phyloP scores from a whole-genome alignment of 35 echinoderm and acorn worm species.

The Patiria miniata region DNA sequence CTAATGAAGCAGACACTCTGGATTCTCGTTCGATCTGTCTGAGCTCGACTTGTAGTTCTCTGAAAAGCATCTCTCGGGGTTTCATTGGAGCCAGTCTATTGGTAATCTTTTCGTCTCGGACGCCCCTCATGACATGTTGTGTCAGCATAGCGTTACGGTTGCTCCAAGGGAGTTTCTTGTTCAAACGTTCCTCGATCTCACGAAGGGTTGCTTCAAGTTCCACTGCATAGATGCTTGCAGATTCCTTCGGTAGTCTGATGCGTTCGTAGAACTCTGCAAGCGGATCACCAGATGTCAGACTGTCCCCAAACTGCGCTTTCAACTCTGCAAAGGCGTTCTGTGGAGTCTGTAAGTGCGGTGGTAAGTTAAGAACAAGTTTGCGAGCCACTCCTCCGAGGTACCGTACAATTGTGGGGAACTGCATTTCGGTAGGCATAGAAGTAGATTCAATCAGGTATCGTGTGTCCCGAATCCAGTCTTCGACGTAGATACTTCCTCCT shows the following conservation, averaged over 20 bases:
- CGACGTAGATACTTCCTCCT: background rate
- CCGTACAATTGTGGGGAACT: background rate
- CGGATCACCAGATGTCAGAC: constrained; percentile 10
- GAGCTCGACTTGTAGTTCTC: background rate
- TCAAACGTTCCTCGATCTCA: background rate
- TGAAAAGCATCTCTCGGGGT: constrained; percentile 21
- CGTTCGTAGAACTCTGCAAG: constrained; percentile 27
- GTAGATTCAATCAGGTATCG: constrained; percentile 15
- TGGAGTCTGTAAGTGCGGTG: constrained; percentile 5
- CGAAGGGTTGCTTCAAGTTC: constrained; percentile 13
- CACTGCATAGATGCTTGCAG: background rate
- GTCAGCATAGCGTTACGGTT: background rate
- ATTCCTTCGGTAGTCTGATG: background rate
- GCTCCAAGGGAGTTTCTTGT: background rate
- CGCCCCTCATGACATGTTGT: background rate
- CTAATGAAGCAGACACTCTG: background rate
- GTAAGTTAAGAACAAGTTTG: constrained; percentile 35
- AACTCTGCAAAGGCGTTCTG: constrained; percentile 15
- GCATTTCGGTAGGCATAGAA: constrained; percentile 4
- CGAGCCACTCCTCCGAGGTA: constrained; percentile 24
- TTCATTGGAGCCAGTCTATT: background rate
- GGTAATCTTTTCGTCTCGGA: background rate
- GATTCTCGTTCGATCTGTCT: background rate
- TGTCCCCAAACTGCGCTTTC: constrained; percentile 34
- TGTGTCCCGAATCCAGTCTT: constrained; percentile 46